Base-by-base conservation (phyloP, 1,140 invertebrate genomes). In the Patella vulgata region DNA sequence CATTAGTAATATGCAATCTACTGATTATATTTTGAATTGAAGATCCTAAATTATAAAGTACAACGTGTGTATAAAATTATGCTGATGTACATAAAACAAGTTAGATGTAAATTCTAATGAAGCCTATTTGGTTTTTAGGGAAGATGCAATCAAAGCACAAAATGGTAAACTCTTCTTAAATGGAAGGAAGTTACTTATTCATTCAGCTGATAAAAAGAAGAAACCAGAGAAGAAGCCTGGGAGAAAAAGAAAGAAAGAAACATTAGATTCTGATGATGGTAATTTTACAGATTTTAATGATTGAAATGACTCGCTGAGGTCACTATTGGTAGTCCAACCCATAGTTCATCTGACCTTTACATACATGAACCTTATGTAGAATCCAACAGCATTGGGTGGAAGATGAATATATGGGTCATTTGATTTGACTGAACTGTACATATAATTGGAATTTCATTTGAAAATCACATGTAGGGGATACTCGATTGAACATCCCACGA, bases 111-210 rank as follows among this genome's bases (percentile, higher is more conserved):
- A 25, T 28, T 31, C 12, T 27, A 14, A 8, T 1, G 48, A 19
- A 5, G 43, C 47, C 9, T 43, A 50, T 27, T 42, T 21, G 36
- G 17, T 51, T 51, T 48, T n/a, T 36, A 74, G 73, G 36, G 75
- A 75, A 31, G 75, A 78, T 74, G 75, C 75, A 14, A 63, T 65
- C 12, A 70, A 73, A 36, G 75, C 75, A 19, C 68, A 68, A 51
- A 51, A 64, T 14, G 52, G 43, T 19, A 57, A 71, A 3, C 66
- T 64, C 12, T 56, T 47, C 0, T 14, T 75, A 28, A 64, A 72
- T 44, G 70, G 69, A 12, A 63, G 73, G 44, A 75, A 69, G 42
- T 25, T 78, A 11, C 59, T 53, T 48, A 50, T 70, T 8, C 23
- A 17, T 23, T 78, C 63, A 64, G 73, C 75, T 36, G 58, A 73